Base-by-base conservation (phyloP, 1,140 invertebrate genomes). In the Drosophila orosa region DNA sequence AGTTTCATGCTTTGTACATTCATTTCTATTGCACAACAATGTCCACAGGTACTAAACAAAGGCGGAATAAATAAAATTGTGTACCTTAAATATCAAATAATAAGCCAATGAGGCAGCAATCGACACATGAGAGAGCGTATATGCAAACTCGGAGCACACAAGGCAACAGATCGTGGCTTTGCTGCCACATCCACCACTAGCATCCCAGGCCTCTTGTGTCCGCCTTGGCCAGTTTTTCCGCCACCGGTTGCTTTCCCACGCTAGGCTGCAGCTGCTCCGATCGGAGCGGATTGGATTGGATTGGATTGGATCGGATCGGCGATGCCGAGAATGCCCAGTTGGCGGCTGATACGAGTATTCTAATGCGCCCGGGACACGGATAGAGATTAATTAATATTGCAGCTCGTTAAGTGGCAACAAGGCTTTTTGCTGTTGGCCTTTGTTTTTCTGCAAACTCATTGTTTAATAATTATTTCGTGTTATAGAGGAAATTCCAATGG, bases 341-440 rank as follows among this genome's bases (percentile, higher is more conserved):
- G 62, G 40, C 59, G 52, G 55, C 61, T 39, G 58, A 58, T 74
- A 57, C 71, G 15, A 65, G 55, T 75, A 76, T 76, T 76, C 61
- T 75, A 75, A 75, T 76, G 73, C 54, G 73, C 39, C 45, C 47
- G 72, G 73, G 61, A 75, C 73, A 66, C 73, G 72, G 54, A 31
- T 50, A 37, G 25, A 76, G 61, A 76, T 76, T 75, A 76, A 76
- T 76, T 76, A 75, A 76, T 75, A 67, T 71, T 72, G 68, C 65
- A 71, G 9, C 69, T 72, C 37, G 69, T 59, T 73, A 72, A 40
- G 61, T 27, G 40, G 40, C 40, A 17, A 22, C 22, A 25, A 22
- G 31, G 24, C n/a, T 48, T 22, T 39, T 65, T 60, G 27, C 27
- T 31, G 25, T 54, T 57, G 19, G 40, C 45, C 33, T 35, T 50